Base-by-base conservation (phyloP, 1,140 invertebrate species). In the Aphelenchoides avenae region DNA sequence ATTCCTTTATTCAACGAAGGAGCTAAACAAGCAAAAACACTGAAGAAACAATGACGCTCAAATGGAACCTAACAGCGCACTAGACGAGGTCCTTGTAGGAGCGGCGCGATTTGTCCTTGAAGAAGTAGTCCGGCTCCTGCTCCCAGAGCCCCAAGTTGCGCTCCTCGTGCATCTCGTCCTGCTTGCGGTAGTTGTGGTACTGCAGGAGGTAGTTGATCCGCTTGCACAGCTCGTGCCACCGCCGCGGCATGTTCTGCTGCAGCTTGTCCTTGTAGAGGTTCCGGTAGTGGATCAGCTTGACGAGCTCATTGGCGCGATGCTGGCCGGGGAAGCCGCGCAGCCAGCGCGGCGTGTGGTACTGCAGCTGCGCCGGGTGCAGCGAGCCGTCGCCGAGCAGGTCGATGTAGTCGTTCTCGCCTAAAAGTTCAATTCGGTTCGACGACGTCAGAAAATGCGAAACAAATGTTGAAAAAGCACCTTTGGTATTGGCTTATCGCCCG, bases 381-480 rank as follows among this genome's bases (percentile, higher is more conserved):
- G 46, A 47, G 3, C 51, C 18, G 29, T 66, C 37, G 5, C 68
- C 52, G 7, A 75, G 52, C 41, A 75, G 34, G 52, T 75, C 73
- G 39, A 75, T 75, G 50, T 75, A 75, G 47, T 75, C 73, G 34
- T 75, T 75, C 37, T 68, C 71, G 13, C 73, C 73, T 44, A 75
- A 75, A 27, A n/a, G n/a, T n/a, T n/a, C n/a, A n/a, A n/a, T n/a
- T n/a, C n/a, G n/a, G n/a, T n/a, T n/a, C n/a, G n/a, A n/a, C n/a
- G n/a, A n/a, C n/a, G n/a, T n/a, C n/a, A n/a, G n/a, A n/a, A n/a
- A n/a, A n/a, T n/a, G n/a, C n/a, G n/a, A n/a, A n/a, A n/a, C n/a
- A n/a, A n/a, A n/a, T n/a, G n/a, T n/a, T n/a, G n/a, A n/a, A n/a
- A n/a, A n/a, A n/a, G n/a, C n/a, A n/a, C n/a, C n/a, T n/a, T n/a